Evolutionary conservation across 2,113 vertebrate genomes (phyloP), one percentile per base, ranked within the genome.

Genomic region (Telmatochromis brichardi): DNA sequence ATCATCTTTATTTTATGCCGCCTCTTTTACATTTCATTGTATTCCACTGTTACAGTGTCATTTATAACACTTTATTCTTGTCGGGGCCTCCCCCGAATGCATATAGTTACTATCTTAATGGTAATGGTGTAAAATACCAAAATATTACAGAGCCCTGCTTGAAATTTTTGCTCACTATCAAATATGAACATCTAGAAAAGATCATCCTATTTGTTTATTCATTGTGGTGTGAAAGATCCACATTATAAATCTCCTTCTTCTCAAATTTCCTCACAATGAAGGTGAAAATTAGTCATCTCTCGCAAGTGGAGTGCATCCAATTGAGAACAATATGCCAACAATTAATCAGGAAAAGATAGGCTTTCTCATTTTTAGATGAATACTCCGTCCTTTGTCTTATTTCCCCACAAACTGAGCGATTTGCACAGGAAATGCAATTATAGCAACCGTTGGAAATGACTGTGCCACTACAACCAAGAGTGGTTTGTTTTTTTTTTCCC

Each of bases 391-490:
- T 94, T 92, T 94, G 91, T 92, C 79, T 91, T 81, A 76, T 89
- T 82, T 63, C 83, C 65, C 63, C 81, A 80, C 83, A 93, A 94
- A 94, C 89, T 73, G 86, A 90, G 86, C 73, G 88, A 92, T 94
- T 93, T 92, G 88, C 89, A 90, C 94, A 93, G 95, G 92, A 95
- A 95, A 95, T 93, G 93, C 92, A 94, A 95, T 95, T 95, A 95
- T 82, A 91, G 92, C 86, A 88, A 82, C 83, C 80, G 76, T 71
- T 91, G 92, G 89, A 90, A 92, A 83, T 89, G 92, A 90, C 87
- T 76, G 71, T 35, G 82, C 92, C 92, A 91, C 92, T 96, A 94
- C 89, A 94, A 47, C 89, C 92, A 91, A 54, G 80, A 95, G 94
- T 94, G 94, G 88, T 91, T 93, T 94, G 42, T 93, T 95, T 93